Percentiles rank a stretch among this genome's conserved stretches.
Conservation (phyloP, 2,113 vertebrate species). For the Oplegnathus fasciatus region DNA sequence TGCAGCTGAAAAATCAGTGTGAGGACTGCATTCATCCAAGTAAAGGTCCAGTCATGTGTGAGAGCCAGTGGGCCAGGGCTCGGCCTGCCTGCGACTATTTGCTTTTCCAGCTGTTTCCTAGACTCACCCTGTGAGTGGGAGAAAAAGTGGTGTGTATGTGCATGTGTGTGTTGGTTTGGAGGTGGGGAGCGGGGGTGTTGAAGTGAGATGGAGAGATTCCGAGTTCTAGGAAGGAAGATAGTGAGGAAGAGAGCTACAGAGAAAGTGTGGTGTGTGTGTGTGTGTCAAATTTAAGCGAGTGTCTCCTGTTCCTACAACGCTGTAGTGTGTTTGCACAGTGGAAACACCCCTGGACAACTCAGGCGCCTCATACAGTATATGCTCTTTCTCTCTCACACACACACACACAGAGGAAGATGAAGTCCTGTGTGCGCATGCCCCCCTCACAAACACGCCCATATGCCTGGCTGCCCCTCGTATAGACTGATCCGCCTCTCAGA, state of each 20-base stretch:
- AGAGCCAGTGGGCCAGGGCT: slow-evolving; percentile 66
- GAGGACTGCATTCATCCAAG: slow-evolving; percentile 79
- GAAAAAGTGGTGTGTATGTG: slow-evolving; percentile 57
- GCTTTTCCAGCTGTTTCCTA: slow-evolving; percentile 84
- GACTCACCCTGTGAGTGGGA: slow-evolving; percentile 70
- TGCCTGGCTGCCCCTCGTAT: slow-evolving; percentile 66
- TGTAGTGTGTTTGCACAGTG: slow-evolving; percentile 52
- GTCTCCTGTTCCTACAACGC: slow-evolving; percentile 43
- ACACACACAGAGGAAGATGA: slow-evolving; percentile 26
- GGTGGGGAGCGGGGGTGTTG: slow-evolving; percentile 7
- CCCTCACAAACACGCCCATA: slow-evolving; percentile 67
- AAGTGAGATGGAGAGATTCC: slow-evolving; percentile 58
- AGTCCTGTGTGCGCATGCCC: slow-evolving; percentile 61
- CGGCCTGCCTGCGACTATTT: slow-evolving; percentile 74
- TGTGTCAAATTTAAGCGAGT: slow-evolving; percentile 35
- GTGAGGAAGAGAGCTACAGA: slow-evolving; percentile 46
- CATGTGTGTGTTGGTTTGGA: slow-evolving; percentile 41
- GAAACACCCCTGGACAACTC: slow-evolving; percentile 48
- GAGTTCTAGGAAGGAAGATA: slow-evolving; percentile 59
- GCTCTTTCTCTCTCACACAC: slow-evolving; percentile 9
- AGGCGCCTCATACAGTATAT: slow-evolving; percentile 26
- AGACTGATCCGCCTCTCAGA: slow-evolving; percentile 77
- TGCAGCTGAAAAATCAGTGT: slow-evolving; percentile 71
- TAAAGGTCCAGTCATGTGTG: slow-evolving; percentile 74
- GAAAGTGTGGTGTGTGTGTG: slow-evolving; percentile 25